Percentiles rank a stretch among this genome's conserved stretches.
Evolutionary conservation across 2,113 vertebrate genomes (phyloP).

Genomic region (Malaclemys terrapin): DNA sequence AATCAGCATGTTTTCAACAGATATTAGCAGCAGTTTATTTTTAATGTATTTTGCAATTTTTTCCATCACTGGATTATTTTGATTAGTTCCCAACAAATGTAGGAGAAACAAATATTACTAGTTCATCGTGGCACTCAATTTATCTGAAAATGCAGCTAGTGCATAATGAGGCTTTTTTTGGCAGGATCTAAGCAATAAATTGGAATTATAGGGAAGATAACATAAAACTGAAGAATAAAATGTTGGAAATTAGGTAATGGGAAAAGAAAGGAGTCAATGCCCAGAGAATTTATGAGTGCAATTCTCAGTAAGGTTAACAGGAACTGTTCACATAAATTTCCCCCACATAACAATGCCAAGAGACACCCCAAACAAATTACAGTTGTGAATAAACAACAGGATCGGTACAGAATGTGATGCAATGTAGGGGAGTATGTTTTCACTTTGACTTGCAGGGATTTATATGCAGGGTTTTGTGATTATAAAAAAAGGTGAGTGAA

Average conservation of each 20-base stretch:
- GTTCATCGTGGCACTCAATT: conserved; percentile 39
- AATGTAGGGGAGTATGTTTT: neutral
- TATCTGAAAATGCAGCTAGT: conserved; percentile 44
- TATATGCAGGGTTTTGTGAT: neutral
- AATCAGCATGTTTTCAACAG: conserved; percentile 14
- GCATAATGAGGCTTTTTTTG: conserved; percentile 20
- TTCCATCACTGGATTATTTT: neutral
- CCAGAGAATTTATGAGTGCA: conserved; percentile 48
- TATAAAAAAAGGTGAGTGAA: neutral
- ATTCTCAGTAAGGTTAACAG: conserved; percentile 39
- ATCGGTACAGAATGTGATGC: neutral
- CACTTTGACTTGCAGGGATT: neutral
- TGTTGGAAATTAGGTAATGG: conserved; percentile 53
- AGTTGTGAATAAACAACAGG: neutral
- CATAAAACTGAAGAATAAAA: conserved; percentile 49
- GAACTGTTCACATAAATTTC: conserved; percentile 31
- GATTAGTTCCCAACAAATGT: conserved; percentile 30
- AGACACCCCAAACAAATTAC: neutral
- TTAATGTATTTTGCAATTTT: neutral
- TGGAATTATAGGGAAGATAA: conserved; percentile 54
- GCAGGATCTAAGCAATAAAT: conserved; percentile 13
- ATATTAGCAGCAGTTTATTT: conserved; percentile 42
- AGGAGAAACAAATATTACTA: conserved; percentile 28
- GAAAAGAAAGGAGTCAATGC: conserved; percentile 52
- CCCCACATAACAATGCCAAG: neutral